Percentiles rank a stretch among this genome's conserved stretches.
Evolutionary conservation across 2,113 vertebrate species (phyloP).

Genomic region (Mesitornis unicolor): DNA sequence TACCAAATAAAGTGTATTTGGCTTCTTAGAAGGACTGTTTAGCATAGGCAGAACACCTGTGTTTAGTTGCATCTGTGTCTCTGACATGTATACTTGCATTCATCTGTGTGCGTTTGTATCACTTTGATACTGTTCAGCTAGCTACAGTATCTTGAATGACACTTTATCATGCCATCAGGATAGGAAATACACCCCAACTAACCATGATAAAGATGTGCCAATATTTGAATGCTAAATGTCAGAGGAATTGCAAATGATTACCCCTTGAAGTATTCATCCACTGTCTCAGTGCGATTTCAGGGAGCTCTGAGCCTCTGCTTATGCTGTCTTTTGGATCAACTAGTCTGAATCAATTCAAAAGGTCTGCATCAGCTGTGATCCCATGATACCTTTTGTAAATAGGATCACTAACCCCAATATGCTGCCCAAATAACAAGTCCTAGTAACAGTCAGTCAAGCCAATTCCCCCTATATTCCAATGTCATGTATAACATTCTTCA

Average conservation of each 20-base stretch:
- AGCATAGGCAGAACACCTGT: neutral
- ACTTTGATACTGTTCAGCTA: neutral
- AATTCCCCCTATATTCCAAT: neutral
- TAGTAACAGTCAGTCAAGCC: neutral
- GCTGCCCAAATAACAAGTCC: constrained; percentile 2
- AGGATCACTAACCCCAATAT: constrained; percentile 41
- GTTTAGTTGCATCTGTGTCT: neutral
- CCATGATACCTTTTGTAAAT: neutral
- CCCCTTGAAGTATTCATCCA: neutral
- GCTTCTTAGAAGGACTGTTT: neutral
- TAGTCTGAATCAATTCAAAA: constrained; percentile 23
- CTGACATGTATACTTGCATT: neutral
- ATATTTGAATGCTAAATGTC: neutral
- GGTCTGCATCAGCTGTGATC: neutral
- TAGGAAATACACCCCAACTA: neutral
- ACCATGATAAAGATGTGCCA: neutral
- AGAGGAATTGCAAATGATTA: neutral
- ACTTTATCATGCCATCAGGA: neutral
- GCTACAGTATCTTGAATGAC: neutral
- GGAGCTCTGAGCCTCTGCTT: neutral
- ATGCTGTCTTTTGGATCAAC: neutral
- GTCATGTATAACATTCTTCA: neutral
- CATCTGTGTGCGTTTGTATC: neutral
- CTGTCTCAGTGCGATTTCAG: neutral
- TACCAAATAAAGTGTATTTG: neutral